phyloP scores from a whole-genome alignment of 2,888 invertebrate genomes.

The Gisinianus flammeolus region DNA sequence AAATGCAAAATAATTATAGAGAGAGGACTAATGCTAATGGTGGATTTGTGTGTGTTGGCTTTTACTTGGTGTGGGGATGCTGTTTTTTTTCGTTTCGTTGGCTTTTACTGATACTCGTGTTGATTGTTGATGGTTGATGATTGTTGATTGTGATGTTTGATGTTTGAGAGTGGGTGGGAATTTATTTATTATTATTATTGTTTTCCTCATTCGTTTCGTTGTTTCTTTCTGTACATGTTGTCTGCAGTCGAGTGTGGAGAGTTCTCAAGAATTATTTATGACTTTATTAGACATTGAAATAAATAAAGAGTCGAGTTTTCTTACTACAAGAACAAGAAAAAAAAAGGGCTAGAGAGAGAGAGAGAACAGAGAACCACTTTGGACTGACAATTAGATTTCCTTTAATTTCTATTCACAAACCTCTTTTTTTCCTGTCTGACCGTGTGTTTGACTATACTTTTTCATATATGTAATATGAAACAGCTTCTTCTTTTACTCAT shows the following conservation, averaged over 20 bases:
- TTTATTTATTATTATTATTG: not conserved
- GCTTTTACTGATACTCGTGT: too few relatives aligned
- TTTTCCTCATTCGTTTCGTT: constrained; percentile 32
- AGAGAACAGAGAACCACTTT: not conserved
- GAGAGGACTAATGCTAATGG: too few relatives aligned
- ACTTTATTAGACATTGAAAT: constrained; percentile 35
- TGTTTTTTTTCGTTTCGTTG: too few relatives aligned
- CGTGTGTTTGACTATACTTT: too few relatives aligned
- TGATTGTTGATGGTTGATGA: not conserved
- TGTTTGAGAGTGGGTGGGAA: constrained; percentile 37
- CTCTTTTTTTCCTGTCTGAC: too few relatives aligned
- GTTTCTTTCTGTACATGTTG: too few relatives aligned
- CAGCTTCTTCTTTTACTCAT: not conserved
- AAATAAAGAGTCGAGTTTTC: not conserved
- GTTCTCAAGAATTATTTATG: constrained; percentile 38
- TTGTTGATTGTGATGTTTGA: constrained; percentile 8
- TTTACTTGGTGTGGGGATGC: too few relatives aligned
- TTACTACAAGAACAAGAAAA: not conserved
- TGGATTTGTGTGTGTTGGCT: too few relatives aligned
- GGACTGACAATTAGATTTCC: not conserved
- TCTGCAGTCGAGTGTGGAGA: too few relatives aligned
- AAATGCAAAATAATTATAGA: too few relatives aligned
- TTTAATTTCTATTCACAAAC: not conserved
- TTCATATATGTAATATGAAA: too few relatives aligned
- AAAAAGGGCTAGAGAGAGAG: not conserved